Evolutionary conservation across 2,113 vertebrate genomes (phyloP), one percentile per base, ranked within the genome.

Genomic region (Trichomycterus rosablanca): DNA sequence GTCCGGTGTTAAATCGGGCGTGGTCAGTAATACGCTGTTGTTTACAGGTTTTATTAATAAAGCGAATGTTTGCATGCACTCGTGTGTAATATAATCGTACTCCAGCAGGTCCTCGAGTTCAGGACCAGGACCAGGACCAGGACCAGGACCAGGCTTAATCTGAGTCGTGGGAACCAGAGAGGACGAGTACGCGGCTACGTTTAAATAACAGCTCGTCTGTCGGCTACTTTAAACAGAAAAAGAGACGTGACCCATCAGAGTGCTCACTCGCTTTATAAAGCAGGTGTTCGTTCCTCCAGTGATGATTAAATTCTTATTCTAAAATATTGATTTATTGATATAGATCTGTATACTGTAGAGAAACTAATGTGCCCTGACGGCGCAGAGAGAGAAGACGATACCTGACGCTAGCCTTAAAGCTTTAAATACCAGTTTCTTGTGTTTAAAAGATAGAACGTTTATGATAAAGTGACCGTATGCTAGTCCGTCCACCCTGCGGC

Each of bases 311-410:
- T n/a, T n/a, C n/a, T n/a, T n/a, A n/a, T n/a, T n/a, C n/a, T n/a
- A n/a, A n/a, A n/a, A n/a, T n/a, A n/a, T n/a, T n/a, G n/a, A n/a
- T n/a, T n/a, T n/a, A n/a, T n/a, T n/a, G n/a, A n/a, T n/a, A n/a
- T n/a, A n/a, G n/a, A n/a, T n/a, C n/a, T n/a, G n/a, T n/a, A n/a
- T 50, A 67, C 46, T 61, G 73, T 63, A 73, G 58, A 80, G 68
- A 69, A 34, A 66, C 24, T 44, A 66, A 35, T 37, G 48, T 65
- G 78, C 65, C 77, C 75, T 75, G 80, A 76, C 78, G 80, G 74
- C 75, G 74, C 72, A 78, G 63, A 74, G 10, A 7, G 34, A 9
- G 2, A 35, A 35, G 14, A 12, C 9, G 14, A 35, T 8, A 8
- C 34, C 14, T 8, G 9, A 35, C 9, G 9, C 34, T 35, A 9